Base-by-base conservation (phyloP, 2,888 invertebrate species). In the Yponomeuta sedellus region DNA sequence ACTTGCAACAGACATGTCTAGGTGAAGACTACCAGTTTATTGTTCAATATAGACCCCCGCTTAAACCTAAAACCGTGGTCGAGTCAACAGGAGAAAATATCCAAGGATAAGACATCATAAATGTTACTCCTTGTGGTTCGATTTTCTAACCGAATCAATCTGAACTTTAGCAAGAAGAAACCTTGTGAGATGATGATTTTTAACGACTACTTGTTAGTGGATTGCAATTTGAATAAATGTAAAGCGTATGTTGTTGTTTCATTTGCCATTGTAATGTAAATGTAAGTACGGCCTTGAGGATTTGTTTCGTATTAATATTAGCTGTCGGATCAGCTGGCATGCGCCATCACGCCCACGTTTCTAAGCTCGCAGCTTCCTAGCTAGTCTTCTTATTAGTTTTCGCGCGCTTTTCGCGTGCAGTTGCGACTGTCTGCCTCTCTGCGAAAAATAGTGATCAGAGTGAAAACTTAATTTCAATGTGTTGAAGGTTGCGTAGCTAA, bases 1-100 rank as follows among this genome's bases (percentile, higher is more conserved):
- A 88, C 89, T 2, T 88, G 88, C 70, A 90, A 91, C 70, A 89
- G 85, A 71, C 79, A 75, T 19, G 85, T 89, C 11, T 89, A 72
- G 72, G 40, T 44, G 58, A 34, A 34, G 10, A 34, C 6, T 0
- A 8, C 34, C 34, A 34, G 34, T 34, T 8, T 34, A 34, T 6
- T 34, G 34, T 34, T 34, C 5, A 34, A 34, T 34, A 8, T 34
- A 6, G 34, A 5, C 1, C 34, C 6, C 28, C 28, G 5, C 28
- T n/a, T 28, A 28, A 5, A 28, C 28, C 5, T 28, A 5, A 28
- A 28, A 34, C 34, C 34, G 34, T 34, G 5, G 34, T 34, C 34
- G 34, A 8, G 34, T 34, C 6, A 8, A 6, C 34, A 34, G 34
- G 34, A 34, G 34, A 1, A 34, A 8, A 5, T 34, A 1, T 34